phyloP scores from a whole-genome alignment of 2,797 vertebrate genomes.

The Borostomias antarcticus region DNA sequence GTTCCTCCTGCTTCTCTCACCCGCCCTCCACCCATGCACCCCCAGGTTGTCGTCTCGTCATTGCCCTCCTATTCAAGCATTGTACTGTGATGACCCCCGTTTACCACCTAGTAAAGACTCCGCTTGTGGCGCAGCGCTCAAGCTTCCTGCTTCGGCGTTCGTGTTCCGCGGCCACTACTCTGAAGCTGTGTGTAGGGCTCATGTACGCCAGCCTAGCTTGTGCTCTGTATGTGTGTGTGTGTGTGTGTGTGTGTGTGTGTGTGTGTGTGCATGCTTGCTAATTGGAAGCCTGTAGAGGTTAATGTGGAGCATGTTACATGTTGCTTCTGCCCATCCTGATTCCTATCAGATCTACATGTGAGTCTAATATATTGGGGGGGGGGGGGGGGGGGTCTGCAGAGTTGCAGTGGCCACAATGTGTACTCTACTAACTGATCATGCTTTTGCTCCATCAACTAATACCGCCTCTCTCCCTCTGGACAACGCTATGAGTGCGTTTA shows the following conservation, averaged over 20 bases:
- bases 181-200: background rate
- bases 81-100: conserved; percentile 84
- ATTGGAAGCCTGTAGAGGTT: background rate
- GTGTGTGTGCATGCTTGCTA: background rate
- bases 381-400: no score
- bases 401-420: no score
- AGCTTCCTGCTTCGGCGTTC: conserved; percentile 9
- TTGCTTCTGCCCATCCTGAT: no score
- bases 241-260: background rate
- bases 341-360: no score
- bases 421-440: no score
- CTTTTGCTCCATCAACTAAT: no score
- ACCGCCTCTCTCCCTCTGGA: no score
- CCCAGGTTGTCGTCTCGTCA: conserved; percentile 42
- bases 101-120: conserved; percentile 78
- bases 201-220: no score
- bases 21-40: conserved; percentile 48
- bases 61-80: conserved; percentile 79
- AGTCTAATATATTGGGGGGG: no score
- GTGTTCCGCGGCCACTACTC: background rate
- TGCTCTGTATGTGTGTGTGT: no score
- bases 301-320: background rate
- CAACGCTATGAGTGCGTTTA: no score
- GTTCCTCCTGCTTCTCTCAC: conserved; percentile 1
- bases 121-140: conserved; percentile 41